Evolutionary conservation across 2,113 vertebrate genomes (phyloP).

Genomic region (Ivindomyrus marchei): DNA sequence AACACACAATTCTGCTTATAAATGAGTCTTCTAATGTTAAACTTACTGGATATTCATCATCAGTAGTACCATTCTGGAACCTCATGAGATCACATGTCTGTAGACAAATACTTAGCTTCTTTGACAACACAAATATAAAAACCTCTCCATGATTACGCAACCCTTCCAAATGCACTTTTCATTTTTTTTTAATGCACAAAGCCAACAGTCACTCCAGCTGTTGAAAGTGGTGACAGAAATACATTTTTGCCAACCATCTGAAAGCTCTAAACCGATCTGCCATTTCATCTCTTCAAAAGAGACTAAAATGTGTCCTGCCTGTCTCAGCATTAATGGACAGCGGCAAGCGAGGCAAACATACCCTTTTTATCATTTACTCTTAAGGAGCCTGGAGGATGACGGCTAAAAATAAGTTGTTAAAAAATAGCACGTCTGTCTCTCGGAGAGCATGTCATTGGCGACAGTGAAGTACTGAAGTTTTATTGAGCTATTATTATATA

Average conservation of each 20-base stretch:
- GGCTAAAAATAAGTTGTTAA: conserved; percentile 21
- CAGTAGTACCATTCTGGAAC: neutral
- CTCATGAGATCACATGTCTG: neutral
- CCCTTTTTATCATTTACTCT: neutral
- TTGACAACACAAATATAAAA: neutral
- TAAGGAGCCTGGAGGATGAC: neutral
- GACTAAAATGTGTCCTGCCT: conserved; percentile 23
- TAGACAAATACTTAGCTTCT: neutral
- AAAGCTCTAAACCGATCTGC: neutral
- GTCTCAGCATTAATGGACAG: conserved; percentile 20
- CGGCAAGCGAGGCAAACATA: neutral
- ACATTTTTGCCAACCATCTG: neutral
- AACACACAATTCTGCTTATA: neutral
- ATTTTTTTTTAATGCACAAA: neutral
- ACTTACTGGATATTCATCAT: neutral
- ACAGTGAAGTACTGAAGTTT: neutral
- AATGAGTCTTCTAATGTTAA: neutral
- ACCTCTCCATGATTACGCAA: neutral
- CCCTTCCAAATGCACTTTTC: neutral
- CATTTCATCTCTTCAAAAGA: neutral
- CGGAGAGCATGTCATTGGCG: conserved; percentile 18
- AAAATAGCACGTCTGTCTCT: neutral
- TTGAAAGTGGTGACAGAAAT: neutral
- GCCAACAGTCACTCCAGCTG: neutral
- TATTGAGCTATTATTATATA: neutral